Base-by-base conservation (phyloP, 2,888 invertebrate genomes). In the Boloria selene region DNA sequence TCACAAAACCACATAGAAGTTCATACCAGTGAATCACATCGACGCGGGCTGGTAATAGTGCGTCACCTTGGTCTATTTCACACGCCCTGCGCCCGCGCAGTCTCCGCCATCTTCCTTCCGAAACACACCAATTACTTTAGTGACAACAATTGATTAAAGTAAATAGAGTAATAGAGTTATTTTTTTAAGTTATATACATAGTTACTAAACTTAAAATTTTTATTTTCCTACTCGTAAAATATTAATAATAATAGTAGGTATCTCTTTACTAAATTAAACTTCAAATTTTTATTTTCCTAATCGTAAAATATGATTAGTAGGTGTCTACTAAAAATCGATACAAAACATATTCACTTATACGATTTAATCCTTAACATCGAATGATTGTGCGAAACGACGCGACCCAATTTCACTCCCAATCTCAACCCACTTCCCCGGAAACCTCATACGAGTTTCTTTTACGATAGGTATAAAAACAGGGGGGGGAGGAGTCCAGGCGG, bases 351-450 rank as follows among this genome's bases (percentile, higher is more conserved):
- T 38, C 10, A 38, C 10, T 10, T 16, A 13, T n/a, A 22, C 44
- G 5, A 45, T 45, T n/a, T 38, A 38, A 59, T 50, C n/a, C 13
- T 17, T 31, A 59, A 47, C 17, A 38, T 17, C n/a, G 31, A 38
- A 71, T 73, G 67, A 70, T 68, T 49, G 64, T 67, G 59, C 59
- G 63, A 76, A 80, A 85, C 81, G 79, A 80, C 76, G 73, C 82
- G 87, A 85, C 89, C 89, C 78, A 85, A 86, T 88, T 90, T 76
- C 75, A 68, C 72, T 67, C 73, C 73, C 76, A 81, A 84, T 85
- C 83, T 79, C 82, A 84, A 78, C 85, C 89, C 86, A 88, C 79
- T 88, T 87, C 81, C 85, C 84, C 90, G 86, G 86, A 88, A 89
- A 88, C 84, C 84, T 83, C 82, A 70, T 72, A 73, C 77, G 80